These are phyloP conservation scores for Miichthys miiuy DNA, from an alignment of 2,797 vertebrate species.

Conservation along the genomic window DNA sequence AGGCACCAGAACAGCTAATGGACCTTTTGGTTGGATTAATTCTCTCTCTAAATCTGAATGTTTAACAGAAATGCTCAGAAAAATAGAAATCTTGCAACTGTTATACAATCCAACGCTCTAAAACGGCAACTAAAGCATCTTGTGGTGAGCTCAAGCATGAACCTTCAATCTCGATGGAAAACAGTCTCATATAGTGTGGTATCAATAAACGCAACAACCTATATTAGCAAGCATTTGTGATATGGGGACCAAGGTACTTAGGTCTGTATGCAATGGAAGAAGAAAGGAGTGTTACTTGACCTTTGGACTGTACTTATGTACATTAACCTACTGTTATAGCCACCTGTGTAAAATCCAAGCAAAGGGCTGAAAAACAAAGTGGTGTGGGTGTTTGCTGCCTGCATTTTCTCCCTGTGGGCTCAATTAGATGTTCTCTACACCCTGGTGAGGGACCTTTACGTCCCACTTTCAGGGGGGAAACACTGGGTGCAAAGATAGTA, in stretches of 20 bases:
- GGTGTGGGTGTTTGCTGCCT: conserved; percentile 59
- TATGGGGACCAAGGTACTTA: neutral
- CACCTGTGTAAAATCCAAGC: conserved; percentile 15
- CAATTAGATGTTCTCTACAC: conserved; percentile 72
- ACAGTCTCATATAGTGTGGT: no score
- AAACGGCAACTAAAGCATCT: neutral
- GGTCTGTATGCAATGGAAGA: neutral
- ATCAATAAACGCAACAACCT: neutral
- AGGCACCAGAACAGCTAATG: neutral
- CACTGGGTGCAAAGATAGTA: neutral
- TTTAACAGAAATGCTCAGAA: neutral
- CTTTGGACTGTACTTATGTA: conserved; percentile 15
- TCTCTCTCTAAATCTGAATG: neutral
- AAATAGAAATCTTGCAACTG: neutral
- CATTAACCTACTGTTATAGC: conserved; percentile 23
- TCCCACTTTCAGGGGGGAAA: conserved; percentile 37
- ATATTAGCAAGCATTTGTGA: neutral
- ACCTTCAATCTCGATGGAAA: neutral
- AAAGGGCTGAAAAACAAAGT: conserved; percentile 59
- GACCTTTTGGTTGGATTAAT: no score
- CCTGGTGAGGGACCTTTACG: conserved; percentile 50
- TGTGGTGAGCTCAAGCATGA: neutral
- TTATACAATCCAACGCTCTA: neutral
- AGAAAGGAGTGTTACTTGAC: neutral
- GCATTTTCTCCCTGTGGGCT: conserved; percentile 68